Conservation (phyloP, 2,113 vertebrate genomes). For the Asarcornis scutulata region DNA sequence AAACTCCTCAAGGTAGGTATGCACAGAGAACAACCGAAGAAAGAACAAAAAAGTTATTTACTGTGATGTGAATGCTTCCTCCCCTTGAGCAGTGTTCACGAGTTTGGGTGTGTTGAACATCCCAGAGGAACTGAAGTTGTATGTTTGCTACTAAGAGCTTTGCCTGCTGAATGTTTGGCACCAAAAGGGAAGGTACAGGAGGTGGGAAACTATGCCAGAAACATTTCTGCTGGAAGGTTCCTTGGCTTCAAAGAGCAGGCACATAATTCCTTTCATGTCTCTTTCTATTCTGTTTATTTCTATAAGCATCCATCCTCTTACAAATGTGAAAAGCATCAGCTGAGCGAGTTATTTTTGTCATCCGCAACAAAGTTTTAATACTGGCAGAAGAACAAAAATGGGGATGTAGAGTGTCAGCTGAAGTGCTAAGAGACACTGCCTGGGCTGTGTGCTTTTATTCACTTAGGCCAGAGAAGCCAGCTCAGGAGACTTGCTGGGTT, state of each 20-base stretch:
- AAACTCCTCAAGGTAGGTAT: not conserved
- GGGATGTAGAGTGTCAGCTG: not conserved
- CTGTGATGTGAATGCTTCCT: not conserved
- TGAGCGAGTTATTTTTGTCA: constrained; percentile 18
- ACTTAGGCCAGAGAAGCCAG: not conserved
- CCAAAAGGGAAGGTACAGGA: not conserved
- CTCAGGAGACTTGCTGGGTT: not conserved
- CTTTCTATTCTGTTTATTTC: not conserved
- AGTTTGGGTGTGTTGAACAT: not conserved
- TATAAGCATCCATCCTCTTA: not conserved
- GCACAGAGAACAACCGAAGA: not conserved
- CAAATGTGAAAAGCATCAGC: not conserved
- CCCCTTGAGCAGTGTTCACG: not conserved
- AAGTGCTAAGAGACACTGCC: not conserved
- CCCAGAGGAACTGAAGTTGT: not conserved
- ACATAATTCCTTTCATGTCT: constrained; percentile 19
- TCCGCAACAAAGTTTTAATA: not conserved
- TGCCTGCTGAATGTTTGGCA: not conserved
- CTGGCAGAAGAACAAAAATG: not conserved
- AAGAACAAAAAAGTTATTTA: not conserved
- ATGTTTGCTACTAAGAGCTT: not conserved
- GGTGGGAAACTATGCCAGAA: not conserved
- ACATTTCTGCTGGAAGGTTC: not conserved
- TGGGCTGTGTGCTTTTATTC: not conserved
- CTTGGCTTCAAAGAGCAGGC: not conserved